Evolutionary conservation across 2,888 invertebrate species (phyloP), one percentile per base, ranked within the genome.

Genomic region (Drosophila rellima): DNA sequence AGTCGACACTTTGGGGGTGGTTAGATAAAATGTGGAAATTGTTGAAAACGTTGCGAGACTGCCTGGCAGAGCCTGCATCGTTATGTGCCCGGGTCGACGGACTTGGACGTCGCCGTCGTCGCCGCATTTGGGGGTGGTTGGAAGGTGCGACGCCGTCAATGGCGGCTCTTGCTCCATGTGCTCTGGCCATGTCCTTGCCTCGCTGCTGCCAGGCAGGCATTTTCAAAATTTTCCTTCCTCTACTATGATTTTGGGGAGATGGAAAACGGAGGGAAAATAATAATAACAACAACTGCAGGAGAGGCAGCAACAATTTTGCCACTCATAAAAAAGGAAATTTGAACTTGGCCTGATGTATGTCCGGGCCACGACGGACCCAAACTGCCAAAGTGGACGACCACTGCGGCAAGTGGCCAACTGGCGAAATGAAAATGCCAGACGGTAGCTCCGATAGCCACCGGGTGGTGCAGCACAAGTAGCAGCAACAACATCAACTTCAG

Each of bases 281-380:
- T 73, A 78, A 59, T 45, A 71, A 65, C 47, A 72, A 44, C 44
- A 67, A 64, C 74, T 48, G 26, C 35, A 44, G 17, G n/a, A 51
- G 56, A 44, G 26, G 26, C 67, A 74, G 65, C 89, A 84, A 89
- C 87, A 83, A 83, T 88, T 82, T 82, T 74, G 78, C 73, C 70
- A 89, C 84, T 83, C 82, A 87, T 81, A 83, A 89, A 84, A 89
- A 83, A 89, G 82, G 82, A 86, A 85, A 89, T 85, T 89, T 89
- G 90, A 88, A 86, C 85, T 86, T 89, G 88, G 87, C 87, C 82
- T 83, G 84, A 85, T 87, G 84, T 88, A 85, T 84, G 89, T 89
- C 85, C 82, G 63, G 64, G 65, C 56, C 55, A 57, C 71, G 66
- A 72, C 69, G 62, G 62, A 51, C 56, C 66, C 70, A 70, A 74